Base-by-base conservation (phyloP, 2,888 invertebrate genomes). In the Pachycephus smyrnensis region DNA sequence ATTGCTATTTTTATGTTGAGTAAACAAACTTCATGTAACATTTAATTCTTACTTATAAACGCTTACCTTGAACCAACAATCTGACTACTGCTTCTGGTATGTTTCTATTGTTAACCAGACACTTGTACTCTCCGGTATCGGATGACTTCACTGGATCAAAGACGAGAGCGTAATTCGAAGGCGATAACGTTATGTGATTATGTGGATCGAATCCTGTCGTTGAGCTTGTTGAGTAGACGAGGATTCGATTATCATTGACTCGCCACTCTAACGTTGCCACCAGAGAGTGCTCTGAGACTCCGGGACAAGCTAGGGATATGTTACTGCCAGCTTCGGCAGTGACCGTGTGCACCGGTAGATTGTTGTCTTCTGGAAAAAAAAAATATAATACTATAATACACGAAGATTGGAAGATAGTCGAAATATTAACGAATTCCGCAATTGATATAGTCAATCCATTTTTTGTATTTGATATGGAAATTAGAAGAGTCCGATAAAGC, bases 121-220 rank as follows among this genome's bases (percentile, higher is more conserved):
- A 95, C 85, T 94, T 93, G 89, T 95, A 95, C 87, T 94, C 94
- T 71, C 94, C 94, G 83, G 94, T 94, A 90, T 95, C 95, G 80
- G 93, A 92, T 73, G 94, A 94, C 82, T 92, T 89, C 12, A 94
- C 94, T 75, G 95, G 95, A 86, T 93, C 93, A 88, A 95, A 94
- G 83, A 93, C 93, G 82, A 95, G 92, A 35, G 94, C 94, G 88
- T 94, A 95, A 85, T 93, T 93, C 86, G 94, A 94, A 84, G 93
- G 92, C 80, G 93, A 91, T 79, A 95, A 92, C 81, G 94, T 93
- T 83, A 95, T 93, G 88, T 94, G 92, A 85, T 93, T 91, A 75
- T 91, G 92, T 87, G 93, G 92, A 83, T 92, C 92, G 91, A 92
- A 93, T 69, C 93, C 92, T 23, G 93, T 93, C 33, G 93, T 93